These are phyloP conservation scores for Hemitrygon akajei DNA, from an alignment of 2,797 vertebrate genomes.

Conservation along the genomic window DNA sequence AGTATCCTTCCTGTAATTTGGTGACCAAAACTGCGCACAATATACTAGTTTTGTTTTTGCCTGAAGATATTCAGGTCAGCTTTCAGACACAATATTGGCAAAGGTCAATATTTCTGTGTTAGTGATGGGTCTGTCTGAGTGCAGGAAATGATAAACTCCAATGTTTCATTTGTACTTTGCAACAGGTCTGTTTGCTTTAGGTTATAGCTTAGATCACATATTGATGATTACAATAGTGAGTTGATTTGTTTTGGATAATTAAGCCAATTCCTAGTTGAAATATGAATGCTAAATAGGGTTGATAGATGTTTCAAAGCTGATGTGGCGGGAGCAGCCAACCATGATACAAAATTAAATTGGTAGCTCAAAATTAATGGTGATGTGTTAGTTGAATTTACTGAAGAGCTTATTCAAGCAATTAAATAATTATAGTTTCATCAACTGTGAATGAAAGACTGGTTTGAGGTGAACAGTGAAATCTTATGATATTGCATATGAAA, in stretches of 20 bases:
- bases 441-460: constrained; percentile 1
- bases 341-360: constrained; percentile 14
- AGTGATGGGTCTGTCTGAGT: neutral
- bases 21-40: too few relatives aligned
- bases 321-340: neutral
- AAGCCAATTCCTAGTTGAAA: constrained; percentile 4
- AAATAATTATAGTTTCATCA: constrained; percentile 28
- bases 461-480: neutral
- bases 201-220: neutral
- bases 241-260: constrained; percentile 36
- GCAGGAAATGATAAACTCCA: neutral
- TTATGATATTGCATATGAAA: neutral
- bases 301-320: neutral
- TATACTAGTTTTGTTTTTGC: neutral
- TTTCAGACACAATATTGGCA: constrained; percentile 6
- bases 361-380: constrained; percentile 13
- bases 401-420: constrained; percentile 18
- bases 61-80: neutral
- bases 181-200: neutral
- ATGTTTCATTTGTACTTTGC: neutral
- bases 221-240: constrained; percentile 1
- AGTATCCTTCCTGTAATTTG: too few relatives aligned
- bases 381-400: constrained; percentile 4
- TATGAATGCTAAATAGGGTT: neutral
- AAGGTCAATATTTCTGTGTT: neutral